These are phyloP conservation scores for Atopsyche davidsoni DNA, from an alignment of 1,140 invertebrate species.

Conservation along the genomic window DNA sequence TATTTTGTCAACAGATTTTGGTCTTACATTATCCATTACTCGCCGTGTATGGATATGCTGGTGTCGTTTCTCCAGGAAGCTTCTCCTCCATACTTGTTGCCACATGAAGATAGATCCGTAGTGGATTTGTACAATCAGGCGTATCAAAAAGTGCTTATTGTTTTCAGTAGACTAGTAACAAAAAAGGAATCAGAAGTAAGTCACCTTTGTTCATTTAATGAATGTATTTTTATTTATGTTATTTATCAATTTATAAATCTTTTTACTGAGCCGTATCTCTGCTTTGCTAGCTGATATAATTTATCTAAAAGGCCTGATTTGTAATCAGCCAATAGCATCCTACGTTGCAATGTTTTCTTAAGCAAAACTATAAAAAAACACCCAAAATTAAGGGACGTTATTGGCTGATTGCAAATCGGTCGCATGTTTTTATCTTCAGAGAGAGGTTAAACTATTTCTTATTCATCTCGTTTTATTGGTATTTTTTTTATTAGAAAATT, in stretches of 20 bases:
- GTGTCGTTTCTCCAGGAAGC: constrained; percentile 68
- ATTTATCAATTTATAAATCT: constrained; percentile 3
- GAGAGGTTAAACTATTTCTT: too few species aligned
- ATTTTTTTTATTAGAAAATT: too few species aligned
- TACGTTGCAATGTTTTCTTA: too few species aligned
- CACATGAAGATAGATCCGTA: constrained; percentile 35
- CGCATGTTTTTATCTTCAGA: too few species aligned
- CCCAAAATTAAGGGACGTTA: too few species aligned
- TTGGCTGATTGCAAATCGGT: too few species aligned
- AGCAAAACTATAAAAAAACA: too few species aligned
- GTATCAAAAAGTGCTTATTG: constrained; percentile 57
- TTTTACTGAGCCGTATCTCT: constrained; percentile 11
- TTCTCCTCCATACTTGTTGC: constrained; percentile 59
- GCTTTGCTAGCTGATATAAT: constrained; percentile 3
- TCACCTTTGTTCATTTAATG: constrained; percentile 8
- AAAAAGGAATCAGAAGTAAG: constrained; percentile 64
- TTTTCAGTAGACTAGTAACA: constrained; percentile 67
- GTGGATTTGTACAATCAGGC: constrained; percentile 49
- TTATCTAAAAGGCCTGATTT: too few species aligned
- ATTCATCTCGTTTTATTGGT: too few species aligned
- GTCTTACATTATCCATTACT: constrained; percentile 70
- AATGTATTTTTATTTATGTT: constrained; percentile 11
- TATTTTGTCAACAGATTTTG: constrained; percentile 62
- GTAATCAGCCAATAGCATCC: too few species aligned
- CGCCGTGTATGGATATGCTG: constrained; percentile 57